Conservation (phyloP, 2,113 vertebrate species). For the Ifrita kowaldi region DNA sequence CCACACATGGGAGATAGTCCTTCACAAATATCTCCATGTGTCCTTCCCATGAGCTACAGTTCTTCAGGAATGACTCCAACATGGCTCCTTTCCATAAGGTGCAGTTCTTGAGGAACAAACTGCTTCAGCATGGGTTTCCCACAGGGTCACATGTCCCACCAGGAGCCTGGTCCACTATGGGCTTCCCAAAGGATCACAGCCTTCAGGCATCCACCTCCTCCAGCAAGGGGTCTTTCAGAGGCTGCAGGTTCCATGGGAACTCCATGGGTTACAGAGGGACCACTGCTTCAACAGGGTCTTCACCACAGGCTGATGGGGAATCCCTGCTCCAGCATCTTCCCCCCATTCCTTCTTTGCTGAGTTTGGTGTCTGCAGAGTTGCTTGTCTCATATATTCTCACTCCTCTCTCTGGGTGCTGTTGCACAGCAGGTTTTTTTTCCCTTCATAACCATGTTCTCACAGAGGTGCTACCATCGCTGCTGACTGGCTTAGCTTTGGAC, state of each 20-base stretch:
- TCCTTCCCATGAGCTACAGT: neutral
- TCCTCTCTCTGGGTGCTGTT: neutral
- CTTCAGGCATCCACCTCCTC: neutral
- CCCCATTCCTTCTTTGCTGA: neutral
- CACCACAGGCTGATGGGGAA: neutral
- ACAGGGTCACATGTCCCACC: neutral
- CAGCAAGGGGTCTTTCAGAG: neutral
- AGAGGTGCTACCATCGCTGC: fast-evolving
- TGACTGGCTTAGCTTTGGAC: neutral
- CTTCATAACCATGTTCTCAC: neutral
- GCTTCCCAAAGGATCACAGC: neutral
- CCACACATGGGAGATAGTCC: neutral
- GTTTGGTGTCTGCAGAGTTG: neutral
- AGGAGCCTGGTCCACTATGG: neutral
- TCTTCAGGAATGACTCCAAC: neutral
- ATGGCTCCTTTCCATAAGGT: neutral
- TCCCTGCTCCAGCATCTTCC: neutral
- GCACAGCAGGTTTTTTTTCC: neutral
- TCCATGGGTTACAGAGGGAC: neutral
- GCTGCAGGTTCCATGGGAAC: neutral
- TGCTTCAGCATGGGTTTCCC: neutral
- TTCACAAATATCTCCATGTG: fast-evolving
- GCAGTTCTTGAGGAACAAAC: neutral
- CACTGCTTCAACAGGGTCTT: neutral
- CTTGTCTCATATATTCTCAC: neutral